Evolutionary conservation across 2,797 vertebrate species (phyloP), one percentile per base, ranked within the genome.

Genomic region (Hephaestus fuliginosus): DNA sequence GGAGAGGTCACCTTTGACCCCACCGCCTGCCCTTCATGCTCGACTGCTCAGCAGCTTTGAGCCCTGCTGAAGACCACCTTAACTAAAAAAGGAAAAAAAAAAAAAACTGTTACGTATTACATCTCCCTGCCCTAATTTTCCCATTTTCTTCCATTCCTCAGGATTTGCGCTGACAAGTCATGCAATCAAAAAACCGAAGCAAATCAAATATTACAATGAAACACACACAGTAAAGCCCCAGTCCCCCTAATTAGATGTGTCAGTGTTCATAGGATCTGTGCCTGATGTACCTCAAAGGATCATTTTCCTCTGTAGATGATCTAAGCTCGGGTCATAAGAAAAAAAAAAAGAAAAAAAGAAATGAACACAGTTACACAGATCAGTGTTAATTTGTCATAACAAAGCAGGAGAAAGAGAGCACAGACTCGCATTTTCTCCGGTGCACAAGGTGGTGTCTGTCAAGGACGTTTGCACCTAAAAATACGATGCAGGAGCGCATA

Each of bases 401-500:
- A 92, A 91, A 88, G 79, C 66, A 65, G 46, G 60, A 88, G 74
- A 70, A 76, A 85, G 73, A 65, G 78, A 61, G 77, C 84, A 83
- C 73, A 41, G 70, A 63, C 52, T 77, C 46, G 4, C 43, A 18
- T 82, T 78, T 89, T 36, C 76, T 43, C 55, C 7, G n/a, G 56
- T 25, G 53, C 49, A 62, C 9, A 12, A 18, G 48, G 18, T 18
- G 11, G 18, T 72, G 88, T 91, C 87, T 92, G 86, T 88, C 75
- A 83, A 67, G 67, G 77, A 79, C 74, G 79, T 91, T 91, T 81
- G 70, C 70, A 73, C 82, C 76, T 74, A 77, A 89, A 85, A 90
- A 78, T 77, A 60, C 85, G 90, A 90, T 83, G 86, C 57, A 81
- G 80, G 81, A 70, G 86, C 84, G 84, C 75, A 90, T 89, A 86